These are phyloP conservation scores for Diabrotica virgifera DNA, from an alignment of 1,140 invertebrate genomes.

Conservation along the genomic window DNA sequence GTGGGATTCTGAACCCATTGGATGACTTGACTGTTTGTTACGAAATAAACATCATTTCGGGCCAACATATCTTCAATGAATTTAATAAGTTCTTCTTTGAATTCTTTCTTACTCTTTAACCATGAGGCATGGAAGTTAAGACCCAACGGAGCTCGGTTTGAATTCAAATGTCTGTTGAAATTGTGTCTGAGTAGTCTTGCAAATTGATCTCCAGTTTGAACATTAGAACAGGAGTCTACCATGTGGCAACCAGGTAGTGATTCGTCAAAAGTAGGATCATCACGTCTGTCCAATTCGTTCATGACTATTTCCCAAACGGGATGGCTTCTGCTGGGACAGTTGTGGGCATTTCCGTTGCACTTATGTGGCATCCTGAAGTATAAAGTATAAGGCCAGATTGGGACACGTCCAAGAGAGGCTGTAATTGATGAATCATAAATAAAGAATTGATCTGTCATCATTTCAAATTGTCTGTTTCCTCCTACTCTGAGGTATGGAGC, in stretches of 20 bases:
- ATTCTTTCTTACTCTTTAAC: slow-evolving; percentile 92
- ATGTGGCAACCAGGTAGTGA: slow-evolving; percentile 89
- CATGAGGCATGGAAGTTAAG: slow-evolving; percentile 94
- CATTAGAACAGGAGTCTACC: slow-evolving; percentile 91
- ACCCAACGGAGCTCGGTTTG: slow-evolving; percentile 89
- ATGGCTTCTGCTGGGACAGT: slow-evolving; percentile 85
- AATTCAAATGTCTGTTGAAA: slow-evolving; percentile 90
- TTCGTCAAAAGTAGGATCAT: slow-evolving; percentile 88
- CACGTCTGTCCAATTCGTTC: slow-evolving; percentile 89
- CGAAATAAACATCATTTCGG: slow-evolving; percentile 91
- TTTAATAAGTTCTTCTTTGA: slow-evolving; percentile 85
- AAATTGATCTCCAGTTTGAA: slow-evolving; percentile 85
- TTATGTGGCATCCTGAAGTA: slow-evolving; percentile 95
- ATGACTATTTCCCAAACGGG: slow-evolving; percentile 96
- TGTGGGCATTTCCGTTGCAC: slow-evolving; percentile 89
- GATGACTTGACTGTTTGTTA: slow-evolving; percentile 90
- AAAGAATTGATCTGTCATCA: slow-evolving; percentile 94
- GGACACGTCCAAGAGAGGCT: slow-evolving; percentile 80
- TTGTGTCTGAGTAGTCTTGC: slow-evolving; percentile 85
- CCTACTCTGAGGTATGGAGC: slow-evolving; percentile 89
- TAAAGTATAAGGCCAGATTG: slow-evolving; percentile 93
- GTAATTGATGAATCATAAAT: slow-evolving; percentile 94
- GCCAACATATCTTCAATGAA: slow-evolving; percentile 91
- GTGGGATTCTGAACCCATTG: slow-evolving; percentile 98
- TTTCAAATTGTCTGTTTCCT: slow-evolving; percentile 92